Evolutionary conservation across 1,140 invertebrate species (phyloP).

Genomic region (Penaeus japonicus): DNA sequence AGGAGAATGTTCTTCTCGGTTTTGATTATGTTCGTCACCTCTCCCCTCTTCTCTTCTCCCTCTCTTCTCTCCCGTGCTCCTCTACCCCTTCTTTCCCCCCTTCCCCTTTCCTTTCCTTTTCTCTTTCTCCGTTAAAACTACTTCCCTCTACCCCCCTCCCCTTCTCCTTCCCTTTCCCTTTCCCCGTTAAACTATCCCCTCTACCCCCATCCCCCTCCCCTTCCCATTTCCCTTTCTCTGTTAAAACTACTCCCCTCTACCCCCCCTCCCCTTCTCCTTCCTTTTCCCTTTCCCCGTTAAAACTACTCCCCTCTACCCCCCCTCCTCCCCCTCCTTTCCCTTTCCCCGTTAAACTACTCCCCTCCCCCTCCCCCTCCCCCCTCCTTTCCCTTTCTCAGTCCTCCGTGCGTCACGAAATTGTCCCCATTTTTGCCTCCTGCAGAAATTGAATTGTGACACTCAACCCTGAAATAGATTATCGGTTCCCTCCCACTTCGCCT

Average conservation of each 20-base stretch:
- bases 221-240: not conserved
- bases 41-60: not conserved
- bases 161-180: not conserved
- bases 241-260: not conserved
- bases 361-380: not conserved
- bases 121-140: not conserved
- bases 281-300: not conserved
- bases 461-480: too few species aligned
- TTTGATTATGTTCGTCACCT: not conserved
- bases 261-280: not conserved
- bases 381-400: not conserved
- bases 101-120: not conserved
- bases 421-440: not conserved
- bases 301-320: not conserved
- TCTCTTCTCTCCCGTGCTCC: not conserved
- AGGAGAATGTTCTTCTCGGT: too few species aligned
- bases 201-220: not conserved
- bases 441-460: too few species aligned
- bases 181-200: not conserved
- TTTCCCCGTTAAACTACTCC: not conserved
- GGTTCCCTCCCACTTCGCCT: too few species aligned
- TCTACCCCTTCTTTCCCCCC: not conserved
- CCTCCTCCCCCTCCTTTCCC: not conserved
- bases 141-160: not conserved
- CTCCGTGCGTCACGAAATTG: too few species aligned